Evolutionary conservation across 1,140 invertebrate genomes (phyloP).

Genomic region (Rhynchophorus ferrugineus): DNA sequence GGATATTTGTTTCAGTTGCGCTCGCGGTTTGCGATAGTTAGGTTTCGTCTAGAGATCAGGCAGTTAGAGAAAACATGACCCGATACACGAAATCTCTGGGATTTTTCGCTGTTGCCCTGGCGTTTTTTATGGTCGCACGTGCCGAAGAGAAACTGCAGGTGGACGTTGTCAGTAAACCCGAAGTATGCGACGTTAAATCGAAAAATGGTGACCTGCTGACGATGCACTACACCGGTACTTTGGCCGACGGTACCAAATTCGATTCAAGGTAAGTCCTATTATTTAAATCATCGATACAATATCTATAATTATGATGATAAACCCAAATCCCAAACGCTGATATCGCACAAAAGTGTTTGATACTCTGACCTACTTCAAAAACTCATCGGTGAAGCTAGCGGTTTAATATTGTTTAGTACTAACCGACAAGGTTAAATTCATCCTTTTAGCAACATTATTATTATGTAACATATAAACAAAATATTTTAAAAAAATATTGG

Average conservation of each 20-base stretch:
- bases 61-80: slow-evolving; percentile 31
- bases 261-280: slow-evolving; percentile 80
- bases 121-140: slow-evolving; percentile 12
- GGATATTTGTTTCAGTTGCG: slow-evolving; percentile 2
- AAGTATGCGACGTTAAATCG: slow-evolving; percentile 72
- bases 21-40: slow-evolving; percentile 1
- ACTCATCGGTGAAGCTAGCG: too few relatives aligned
- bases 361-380: too few relatives aligned
- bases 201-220: slow-evolving; percentile 82
- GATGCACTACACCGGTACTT: slow-evolving; percentile 89
- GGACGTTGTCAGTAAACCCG: slow-evolving; percentile 68
- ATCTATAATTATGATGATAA: too few relatives aligned
- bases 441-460: too few relatives aligned
- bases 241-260: slow-evolving; percentile 83
- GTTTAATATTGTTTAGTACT: too few relatives aligned
- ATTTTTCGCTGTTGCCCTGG: slow-evolving; percentile 8
- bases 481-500: too few relatives aligned
- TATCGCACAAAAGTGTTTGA: too few relatives aligned
- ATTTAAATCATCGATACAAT: too few relatives aligned
- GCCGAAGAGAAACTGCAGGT: slow-evolving; percentile 61
- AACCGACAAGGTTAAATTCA: too few relatives aligned
- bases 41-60: background rate
- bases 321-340: too few relatives aligned
- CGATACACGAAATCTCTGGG: slow-evolving; percentile 39
- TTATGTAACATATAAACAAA: too few relatives aligned